Conservation (phyloP, 2,797 vertebrate species). For the Gadopsis marmoratus region DNA sequence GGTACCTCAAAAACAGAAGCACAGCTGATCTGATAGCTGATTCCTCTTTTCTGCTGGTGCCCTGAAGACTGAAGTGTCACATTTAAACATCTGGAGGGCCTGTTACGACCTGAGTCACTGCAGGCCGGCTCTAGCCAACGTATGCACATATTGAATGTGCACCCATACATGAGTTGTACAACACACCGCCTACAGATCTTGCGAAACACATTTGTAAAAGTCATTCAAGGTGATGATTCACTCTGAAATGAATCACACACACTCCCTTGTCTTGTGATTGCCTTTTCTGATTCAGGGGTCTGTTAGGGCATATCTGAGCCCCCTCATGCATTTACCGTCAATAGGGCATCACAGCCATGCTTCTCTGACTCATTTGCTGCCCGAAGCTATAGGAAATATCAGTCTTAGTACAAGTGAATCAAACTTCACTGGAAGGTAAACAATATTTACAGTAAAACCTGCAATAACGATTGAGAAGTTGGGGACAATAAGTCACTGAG, state of each 20-base stretch:
- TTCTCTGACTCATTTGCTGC: conserved; percentile 43
- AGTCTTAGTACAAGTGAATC: conserved; percentile 50
- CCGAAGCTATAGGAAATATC: conserved; percentile 2
- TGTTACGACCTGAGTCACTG: conserved; percentile 69
- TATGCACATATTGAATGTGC: conserved; percentile 23
- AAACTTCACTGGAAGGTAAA: conserved; percentile 29
- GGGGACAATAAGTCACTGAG: conserved; percentile 51
- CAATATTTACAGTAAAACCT: conserved; percentile 30
- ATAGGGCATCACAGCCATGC: conserved; percentile 19
- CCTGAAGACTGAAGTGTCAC: conserved; percentile 33
- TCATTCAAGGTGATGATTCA: conserved; percentile 62
- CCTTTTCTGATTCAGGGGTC: conserved; percentile 55
- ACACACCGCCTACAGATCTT: conserved; percentile 66
- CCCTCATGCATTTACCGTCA: conserved; percentile 58
- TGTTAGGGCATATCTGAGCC: conserved; percentile 15
- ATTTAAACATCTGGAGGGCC: conserved; percentile 61
- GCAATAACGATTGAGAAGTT: conserved; percentile 35
- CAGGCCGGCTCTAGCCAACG: background rate
- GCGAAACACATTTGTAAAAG: conserved; percentile 46
- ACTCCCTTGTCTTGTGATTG: conserved; percentile 43
- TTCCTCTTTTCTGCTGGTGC: conserved; percentile 51
- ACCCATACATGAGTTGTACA: conserved; percentile 32
- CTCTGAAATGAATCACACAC: conserved; percentile 47
- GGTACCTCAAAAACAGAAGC: conserved; percentile 71
- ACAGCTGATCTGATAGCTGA: conserved; percentile 41